A percentile compares a stretch with the other conserved stretches of the same genome.
phyloP scores from a whole-genome alignment of 2,888 invertebrate genomes.

The Corythucha ciliata region DNA sequence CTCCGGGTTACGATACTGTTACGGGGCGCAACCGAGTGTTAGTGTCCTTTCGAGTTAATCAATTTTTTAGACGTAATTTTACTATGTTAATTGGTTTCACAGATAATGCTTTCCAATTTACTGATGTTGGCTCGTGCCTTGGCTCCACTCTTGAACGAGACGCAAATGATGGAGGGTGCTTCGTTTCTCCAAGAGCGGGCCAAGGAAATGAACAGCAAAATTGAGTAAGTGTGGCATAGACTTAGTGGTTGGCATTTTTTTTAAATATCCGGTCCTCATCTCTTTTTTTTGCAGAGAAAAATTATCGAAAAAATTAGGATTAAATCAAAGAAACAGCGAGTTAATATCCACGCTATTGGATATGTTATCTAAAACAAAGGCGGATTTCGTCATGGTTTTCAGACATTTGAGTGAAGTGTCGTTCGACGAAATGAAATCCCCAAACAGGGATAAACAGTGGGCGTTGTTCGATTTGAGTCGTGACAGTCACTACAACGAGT shows the following conservation, averaged over 20 bases:
- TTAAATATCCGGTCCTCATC: too few species aligned
- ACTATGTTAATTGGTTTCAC: slow-evolving; percentile 11
- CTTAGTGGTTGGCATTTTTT: too few species aligned
- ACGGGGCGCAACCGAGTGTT: slow-evolving; percentile 52
- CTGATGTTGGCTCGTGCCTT: slow-evolving; percentile 51
- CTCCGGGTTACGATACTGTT: slow-evolving; percentile 52
- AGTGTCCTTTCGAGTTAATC: too few species aligned
- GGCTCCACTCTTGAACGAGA: slow-evolving; percentile 44
- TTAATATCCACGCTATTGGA: slow-evolving; percentile 48
- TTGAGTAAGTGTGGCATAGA: slow-evolving; percentile 20
- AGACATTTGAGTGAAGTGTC: slow-evolving; percentile 48
- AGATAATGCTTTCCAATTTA: slow-evolving; percentile 55
- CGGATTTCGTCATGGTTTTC: slow-evolving; percentile 55
- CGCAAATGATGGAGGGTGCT: slow-evolving; percentile 45
- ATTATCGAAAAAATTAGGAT: slow-evolving; percentile 49
- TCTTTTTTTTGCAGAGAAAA: slow-evolving; percentile 22
- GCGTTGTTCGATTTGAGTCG: slow-evolving; percentile 45
- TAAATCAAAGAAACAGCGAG: slow-evolving; percentile 46
- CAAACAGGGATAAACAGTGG: slow-evolving; percentile 49
- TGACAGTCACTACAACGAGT: slow-evolving; percentile 45
- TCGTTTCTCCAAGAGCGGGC: slow-evolving; percentile 41
- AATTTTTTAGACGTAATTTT: too few species aligned
- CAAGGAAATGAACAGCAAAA: slow-evolving; percentile 19
- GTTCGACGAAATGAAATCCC: too few species aligned
- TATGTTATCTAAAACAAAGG: slow-evolving; percentile 54